Evolutionary conservation across 2,113 vertebrate genomes (phyloP), one percentile per base, ranked within the genome.

Genomic region (Colius striatus): DNA sequence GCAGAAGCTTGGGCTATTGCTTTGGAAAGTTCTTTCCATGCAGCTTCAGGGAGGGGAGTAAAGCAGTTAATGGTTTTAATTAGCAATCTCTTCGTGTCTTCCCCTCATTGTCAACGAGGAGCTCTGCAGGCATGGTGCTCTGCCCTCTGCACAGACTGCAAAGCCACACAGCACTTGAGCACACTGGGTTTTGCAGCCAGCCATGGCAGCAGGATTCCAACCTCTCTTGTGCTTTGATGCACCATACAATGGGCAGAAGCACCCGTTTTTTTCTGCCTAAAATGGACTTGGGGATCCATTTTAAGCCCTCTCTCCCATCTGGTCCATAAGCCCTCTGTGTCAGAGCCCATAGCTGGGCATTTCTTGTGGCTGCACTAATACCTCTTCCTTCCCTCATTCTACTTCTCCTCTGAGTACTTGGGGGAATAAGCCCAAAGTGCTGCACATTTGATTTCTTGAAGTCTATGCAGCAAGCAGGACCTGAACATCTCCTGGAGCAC

Each of bases 21-120:
- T 89, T 58, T 7, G 29, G 45, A 70, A 85, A 83, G 50, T n/a
- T 27, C 26, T 84, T 94, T 71, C 73, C 48, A 73, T 0, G 17
- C 8, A 23, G 62, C 88, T 91, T 87, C n/a, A 62, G 85, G 85
- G 78, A 87, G 38, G 38, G 38, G 90, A 85, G 27, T 30, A 66
- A 88, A 83, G 72, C 78, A 47, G 63, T 85, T 85, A 85, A 92
- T 43, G 47, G 47, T 50, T 92, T 85, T 95, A 77, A 96, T 95
- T 95, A 95, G 75, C 66, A 73, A 43, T 47, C 63, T 70, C 83
- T 83, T 73, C 78, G 51, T 76, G 62, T 93, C 62, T 65, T 68
- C 58, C 36, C 71, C 47, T 79, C 32, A 1, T 18, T 38, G 66
- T 70, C 84, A 55, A n/a, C 1, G 1, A 60, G 55, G 38, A 62